These are phyloP conservation scores for Diadegma fenestrale DNA, from an alignment of 2,888 invertebrate genomes.

Conservation along the genomic window DNA sequence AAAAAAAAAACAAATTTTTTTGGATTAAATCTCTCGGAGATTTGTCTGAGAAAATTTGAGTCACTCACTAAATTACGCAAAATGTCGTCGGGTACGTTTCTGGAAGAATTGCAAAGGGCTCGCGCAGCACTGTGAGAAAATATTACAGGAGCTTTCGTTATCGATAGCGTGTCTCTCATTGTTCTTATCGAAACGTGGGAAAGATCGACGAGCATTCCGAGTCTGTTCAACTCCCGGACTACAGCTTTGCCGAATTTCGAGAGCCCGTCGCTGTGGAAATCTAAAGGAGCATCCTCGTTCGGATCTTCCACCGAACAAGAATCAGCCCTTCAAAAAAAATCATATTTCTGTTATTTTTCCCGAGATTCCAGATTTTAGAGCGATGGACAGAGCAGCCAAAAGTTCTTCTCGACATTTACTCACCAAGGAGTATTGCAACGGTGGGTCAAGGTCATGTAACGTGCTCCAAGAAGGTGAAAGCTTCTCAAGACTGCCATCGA, in stretches of 20 bases:
- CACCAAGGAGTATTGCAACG: conserved; percentile 90
- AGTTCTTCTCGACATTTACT: conserved; percentile 61
- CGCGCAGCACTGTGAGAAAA: conserved; percentile 89
- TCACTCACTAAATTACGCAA: conserved; percentile 85
- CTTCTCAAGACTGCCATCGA: conserved; percentile 89
- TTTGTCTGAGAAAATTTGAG: neutral
- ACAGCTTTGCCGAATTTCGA: conserved; percentile 86
- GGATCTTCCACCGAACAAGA: conserved; percentile 84
- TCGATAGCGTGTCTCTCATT: conserved; percentile 87
- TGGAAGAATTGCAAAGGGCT: conserved; percentile 87
- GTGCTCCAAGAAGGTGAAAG: conserved; percentile 88
- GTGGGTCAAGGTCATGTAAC: conserved; percentile 89
- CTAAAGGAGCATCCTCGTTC: conserved; percentile 80
- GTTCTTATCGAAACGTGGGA: conserved; percentile 88
- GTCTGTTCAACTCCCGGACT: conserved; percentile 89
- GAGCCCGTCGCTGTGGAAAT: conserved; percentile 82
- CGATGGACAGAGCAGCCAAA: no score
- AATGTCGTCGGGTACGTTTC: conserved; percentile 88
- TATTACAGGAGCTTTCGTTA: conserved; percentile 88
- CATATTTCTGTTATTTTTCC: neutral
- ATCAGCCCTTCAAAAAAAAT: conserved; percentile 79
- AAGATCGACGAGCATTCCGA: conserved; percentile 90
- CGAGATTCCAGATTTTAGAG: neutral
- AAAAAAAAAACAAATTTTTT: neutral
- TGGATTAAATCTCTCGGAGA: neutral